Base-by-base conservation (phyloP, 92 coral and sea anemone genomes). In the Heliopora coerulea region DNA sequence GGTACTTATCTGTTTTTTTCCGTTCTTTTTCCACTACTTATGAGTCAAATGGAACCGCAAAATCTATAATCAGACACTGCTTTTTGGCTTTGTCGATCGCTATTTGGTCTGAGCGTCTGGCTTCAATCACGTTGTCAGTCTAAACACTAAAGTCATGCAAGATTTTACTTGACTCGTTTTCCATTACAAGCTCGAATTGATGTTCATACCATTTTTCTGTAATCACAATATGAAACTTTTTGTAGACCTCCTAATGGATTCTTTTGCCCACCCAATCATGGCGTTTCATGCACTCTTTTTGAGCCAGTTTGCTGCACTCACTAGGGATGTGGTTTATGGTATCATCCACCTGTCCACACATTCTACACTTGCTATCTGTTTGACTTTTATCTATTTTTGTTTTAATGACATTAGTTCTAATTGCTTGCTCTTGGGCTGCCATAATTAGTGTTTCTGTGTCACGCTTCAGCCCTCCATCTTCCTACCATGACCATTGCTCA, bases 161-260 rank as follows among this genome's bases (percentile, higher is more conserved):
- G 6, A 69, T 26, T 27, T 46, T 69, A 12, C 32, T 39, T 26
- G 39, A 7, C 14, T 42, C 60, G 27, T 49, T 42, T 25, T 49
- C 63, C 54, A 23, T 26, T 4, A 69, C 63, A 13, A 7, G 15
- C 20, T 49, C 1, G 3, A n/a, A n/a, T 50, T 60, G 20, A 64
- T 39, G 68, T 23, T 79, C 83, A 69, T 56, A 79, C 83, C 64
- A 80, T 39, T 72, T 60, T 26, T 80, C 62, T 27, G 72, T 62
- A 49, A 75, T 41, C 54, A 48, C 84, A 68, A 79, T 66, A 40
- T 76, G 61, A 52, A 52, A 58, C 37, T 80, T 39, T 68, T 61
- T 72, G 72, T 79, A 61, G 60, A 80, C 44, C 54, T 72, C 80
- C 84, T 79, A 80, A 63, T 80, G 79, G 37, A 65, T 73, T 31